These are phyloP conservation scores for Ips typographus DNA, from an alignment of 1,140 invertebrate species.

Conservation along the genomic window DNA sequence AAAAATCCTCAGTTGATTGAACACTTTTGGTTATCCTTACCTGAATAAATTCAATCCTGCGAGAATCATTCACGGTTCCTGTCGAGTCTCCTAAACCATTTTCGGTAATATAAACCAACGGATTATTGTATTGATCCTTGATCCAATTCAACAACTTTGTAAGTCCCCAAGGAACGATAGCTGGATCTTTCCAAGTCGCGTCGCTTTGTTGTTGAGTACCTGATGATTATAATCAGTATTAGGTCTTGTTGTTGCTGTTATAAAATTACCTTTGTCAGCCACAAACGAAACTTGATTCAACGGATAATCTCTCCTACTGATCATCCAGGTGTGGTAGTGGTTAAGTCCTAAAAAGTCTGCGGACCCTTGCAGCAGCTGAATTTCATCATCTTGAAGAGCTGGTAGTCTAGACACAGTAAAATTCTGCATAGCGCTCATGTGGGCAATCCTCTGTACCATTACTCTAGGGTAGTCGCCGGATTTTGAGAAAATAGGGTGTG, in stretches of 20 bases:
- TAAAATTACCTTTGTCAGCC: constrained; percentile 30
- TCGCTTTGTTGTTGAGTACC: constrained; percentile 12
- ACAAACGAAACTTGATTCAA: constrained; percentile 14
- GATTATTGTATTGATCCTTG: constrained; percentile 58
- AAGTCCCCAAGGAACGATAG: constrained; percentile 67
- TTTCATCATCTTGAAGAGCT: constrained; percentile 58
- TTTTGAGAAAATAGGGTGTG: constrained; percentile 54
- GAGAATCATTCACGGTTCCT: constrained; percentile 53
- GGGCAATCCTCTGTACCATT: constrained; percentile 57
- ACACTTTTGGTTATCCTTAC: neutral
- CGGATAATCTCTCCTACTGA: constrained; percentile 20
- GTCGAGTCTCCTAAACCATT: constrained; percentile 58
- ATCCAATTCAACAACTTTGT: constrained; percentile 70
- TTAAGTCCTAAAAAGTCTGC: constrained; percentile 56
- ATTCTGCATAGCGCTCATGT: constrained; percentile 54
- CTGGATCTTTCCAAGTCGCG: constrained; percentile 29
- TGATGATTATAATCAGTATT: neutral
- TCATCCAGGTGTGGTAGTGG: constrained; percentile 51
- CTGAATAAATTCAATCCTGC: constrained; percentile 50
- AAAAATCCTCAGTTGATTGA: constrained; percentile 14
- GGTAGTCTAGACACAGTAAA: constrained; percentile 59
- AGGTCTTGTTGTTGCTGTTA: neutral
- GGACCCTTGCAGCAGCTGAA: constrained; percentile 49
- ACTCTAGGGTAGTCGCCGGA: constrained; percentile 60
- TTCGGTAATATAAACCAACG: constrained; percentile 61